Evolutionary conservation across 2,113 vertebrate genomes (phyloP).

Genomic region (Eurystomus gularis): DNA sequence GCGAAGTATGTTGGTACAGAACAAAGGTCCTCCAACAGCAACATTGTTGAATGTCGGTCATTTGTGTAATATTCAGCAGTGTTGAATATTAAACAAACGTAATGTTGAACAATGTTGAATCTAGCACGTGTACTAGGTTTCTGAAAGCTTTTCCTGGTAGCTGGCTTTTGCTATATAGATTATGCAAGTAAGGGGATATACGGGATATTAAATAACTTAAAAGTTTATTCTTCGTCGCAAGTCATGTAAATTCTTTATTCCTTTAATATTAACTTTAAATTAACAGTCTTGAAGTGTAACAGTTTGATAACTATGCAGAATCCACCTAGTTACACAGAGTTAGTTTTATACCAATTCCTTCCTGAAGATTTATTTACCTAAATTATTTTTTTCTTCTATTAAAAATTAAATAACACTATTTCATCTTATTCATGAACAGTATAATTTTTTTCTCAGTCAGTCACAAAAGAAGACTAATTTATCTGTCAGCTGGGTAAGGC

Average conservation of each 20-base stretch:
- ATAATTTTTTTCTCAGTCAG: conserved; percentile 45
- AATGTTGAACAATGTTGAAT: too few species aligned
- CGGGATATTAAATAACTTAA: background rate
- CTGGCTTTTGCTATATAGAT: background rate
- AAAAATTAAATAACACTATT: conserved; percentile 4
- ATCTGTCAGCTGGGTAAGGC: conserved; percentile 60
- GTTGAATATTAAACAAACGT: too few species aligned
- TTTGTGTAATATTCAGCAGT: too few species aligned
- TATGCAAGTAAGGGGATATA: background rate
- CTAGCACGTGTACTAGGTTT: background rate
- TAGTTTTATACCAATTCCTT: background rate
- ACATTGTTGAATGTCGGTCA: background rate
- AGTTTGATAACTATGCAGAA: background rate
- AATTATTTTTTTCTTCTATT: background rate
- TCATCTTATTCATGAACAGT: conserved; percentile 54
- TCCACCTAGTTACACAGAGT: background rate
- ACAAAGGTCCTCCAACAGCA: background rate
- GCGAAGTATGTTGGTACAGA: background rate
- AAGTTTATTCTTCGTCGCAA: background rate
- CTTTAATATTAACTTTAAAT: background rate
- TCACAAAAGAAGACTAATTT: conserved; percentile 71
- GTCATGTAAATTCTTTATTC: background rate
- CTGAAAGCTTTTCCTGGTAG: background rate
- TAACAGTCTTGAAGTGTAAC: background rate
- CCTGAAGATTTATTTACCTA: conserved; percentile 16